Conservation (phyloP, 2,797 vertebrate species). For the Periophthalmus magnuspinnatus region DNA sequence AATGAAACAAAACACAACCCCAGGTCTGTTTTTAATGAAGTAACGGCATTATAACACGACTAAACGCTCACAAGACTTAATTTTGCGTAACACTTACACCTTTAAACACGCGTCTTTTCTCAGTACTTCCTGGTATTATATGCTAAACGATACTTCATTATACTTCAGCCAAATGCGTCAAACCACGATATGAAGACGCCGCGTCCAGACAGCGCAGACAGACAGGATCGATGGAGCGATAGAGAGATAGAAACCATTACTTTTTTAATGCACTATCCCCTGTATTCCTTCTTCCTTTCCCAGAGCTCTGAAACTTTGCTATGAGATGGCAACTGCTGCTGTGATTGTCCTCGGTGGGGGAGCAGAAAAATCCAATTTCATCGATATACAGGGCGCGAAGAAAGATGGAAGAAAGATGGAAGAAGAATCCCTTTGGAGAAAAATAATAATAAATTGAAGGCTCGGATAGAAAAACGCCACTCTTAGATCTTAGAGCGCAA, state of each 20-base stretch:
- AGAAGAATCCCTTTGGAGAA: slow-evolving; percentile 38
- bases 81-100: no score
- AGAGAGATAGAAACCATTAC: slow-evolving; percentile 64
- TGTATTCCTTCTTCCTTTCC: slow-evolving; percentile 68
- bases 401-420: slow-evolving; percentile 32
- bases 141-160: background rate
- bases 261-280: slow-evolving; percentile 56
- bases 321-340: slow-evolving; percentile 68
- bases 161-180: background rate
- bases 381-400: slow-evolving; percentile 64
- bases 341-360: slow-evolving; percentile 67
- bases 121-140: background rate
- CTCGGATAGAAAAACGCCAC: slow-evolving; percentile 28
- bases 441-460: slow-evolving; percentile 53
- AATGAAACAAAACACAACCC: no score
- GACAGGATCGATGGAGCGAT: slow-evolving; percentile 44
- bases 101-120: no score
- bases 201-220: slow-evolving; percentile 32
- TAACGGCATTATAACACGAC: no score
- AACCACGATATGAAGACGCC: slow-evolving; percentile 45
- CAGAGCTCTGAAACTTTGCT: slow-evolving; percentile 60
- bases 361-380: slow-evolving; percentile 73
- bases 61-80: no score
- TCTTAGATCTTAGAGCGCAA: slow-evolving; percentile 24
- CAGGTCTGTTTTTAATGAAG: no score